These are phyloP conservation scores for Solea senegalensis DNA, from an alignment of 2,113 vertebrate genomes.

Conservation along the genomic window DNA sequence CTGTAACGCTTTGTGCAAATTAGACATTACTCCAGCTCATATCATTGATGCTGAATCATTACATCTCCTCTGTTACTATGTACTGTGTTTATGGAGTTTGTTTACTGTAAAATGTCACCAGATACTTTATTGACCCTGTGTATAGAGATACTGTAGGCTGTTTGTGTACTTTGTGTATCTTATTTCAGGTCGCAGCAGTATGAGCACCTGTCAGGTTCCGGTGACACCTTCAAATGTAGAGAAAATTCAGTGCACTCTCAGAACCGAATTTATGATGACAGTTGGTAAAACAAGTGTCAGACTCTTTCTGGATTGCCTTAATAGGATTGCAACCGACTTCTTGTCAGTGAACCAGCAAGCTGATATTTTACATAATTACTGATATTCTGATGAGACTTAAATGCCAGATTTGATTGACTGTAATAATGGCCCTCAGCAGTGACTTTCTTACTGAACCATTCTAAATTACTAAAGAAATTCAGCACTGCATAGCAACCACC, in stretches of 20 bases:
- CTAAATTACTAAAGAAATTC: conserved; percentile 37
- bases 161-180: conserved; percentile 2
- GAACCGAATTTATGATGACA: conserved; percentile 38
- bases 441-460: conserved; percentile 16
- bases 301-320: conserved; percentile 31
- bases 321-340: conserved; percentile 42
- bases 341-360: conserved; percentile 35
- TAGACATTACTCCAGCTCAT: background rate
- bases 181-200: conserved; percentile 16
- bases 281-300: conserved; percentile 47
- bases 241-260: conserved; percentile 19
- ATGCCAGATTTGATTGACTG: conserved; percentile 66
- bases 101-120: conserved; percentile 8
- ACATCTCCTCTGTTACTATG: conserved; percentile 11
- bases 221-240: conserved; percentile 53
- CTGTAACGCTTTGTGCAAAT: too few relatives aligned
- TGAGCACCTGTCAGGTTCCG: conserved; percentile 32
- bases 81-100: conserved; percentile 6
- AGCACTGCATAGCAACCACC: conserved; percentile 54
- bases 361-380: conserved; percentile 55
- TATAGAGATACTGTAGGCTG: background rate
- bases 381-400: conserved; percentile 59
- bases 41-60: background rate
- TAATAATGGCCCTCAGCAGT: conserved; percentile 36
- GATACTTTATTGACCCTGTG: conserved; percentile 15